Base-by-base conservation (phyloP, 2,113 vertebrate species). In the Lamprotornis superbus region DNA sequence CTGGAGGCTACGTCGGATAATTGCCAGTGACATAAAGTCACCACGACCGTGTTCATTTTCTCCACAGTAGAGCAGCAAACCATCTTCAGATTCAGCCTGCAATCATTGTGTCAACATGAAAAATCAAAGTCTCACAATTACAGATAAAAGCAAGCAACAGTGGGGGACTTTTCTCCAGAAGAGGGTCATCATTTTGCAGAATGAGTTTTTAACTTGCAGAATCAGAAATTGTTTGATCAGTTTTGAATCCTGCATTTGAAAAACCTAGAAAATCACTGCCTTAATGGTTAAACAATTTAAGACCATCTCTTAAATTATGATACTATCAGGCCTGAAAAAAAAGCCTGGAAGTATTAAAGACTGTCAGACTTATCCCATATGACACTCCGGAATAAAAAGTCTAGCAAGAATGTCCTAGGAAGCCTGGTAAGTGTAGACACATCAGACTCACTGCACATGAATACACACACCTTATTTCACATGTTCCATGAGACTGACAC, bases 61-160 rank as follows among this genome's bases (percentile, higher is more conserved):
- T 55, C 99, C 99, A 40, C 99, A 99, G 95, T 99, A 99, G 4
- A 99, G 97, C 60, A 99, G 95, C 65, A 99, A 97, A n/a, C 99
- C 99, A 3, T 99, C 98, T 82, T 99, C 98, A 0, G 97, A 97
- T 83, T 99, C 98, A 16, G 99, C 97, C 99, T 99, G 96, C 49
- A 78, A 92, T 75, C 40, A 64, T 5, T 91, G 39, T 10, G 56
- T 89, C 79, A 86, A 55, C 33, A 96, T 35, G 53, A 73, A 97
- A 82, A 96, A 83, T 49, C 57, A 93, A 94, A 47, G 59, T 12
- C 49, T 90, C 59, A 65, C 7, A 61, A 49, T 47, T 56, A 47
- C 8, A 78, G 28, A 63, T 17, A 74, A 76, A 49, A 33, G 47
- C 15, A 85, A 87, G 53, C 15, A 63, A 28, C 24, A 37, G 9